Evolutionary conservation across 2,888 invertebrate genomes (phyloP), one percentile per base, ranked within the genome.

Genomic region (Campopleginae sp.): DNA sequence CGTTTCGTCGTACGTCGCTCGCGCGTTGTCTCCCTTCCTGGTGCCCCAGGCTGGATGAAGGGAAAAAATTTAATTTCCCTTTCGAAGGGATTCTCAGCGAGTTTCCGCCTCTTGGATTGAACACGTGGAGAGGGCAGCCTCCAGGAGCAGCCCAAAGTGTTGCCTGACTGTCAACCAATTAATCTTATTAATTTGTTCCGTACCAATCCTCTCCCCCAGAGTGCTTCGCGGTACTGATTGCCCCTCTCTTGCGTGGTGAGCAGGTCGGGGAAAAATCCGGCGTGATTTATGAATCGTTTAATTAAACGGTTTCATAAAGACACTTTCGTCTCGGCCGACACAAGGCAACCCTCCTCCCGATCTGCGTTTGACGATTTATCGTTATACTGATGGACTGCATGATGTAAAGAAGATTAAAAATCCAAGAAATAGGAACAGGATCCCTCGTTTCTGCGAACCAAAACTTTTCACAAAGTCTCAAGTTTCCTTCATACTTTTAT

Each of bases 181-280:
- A 92, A 92, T 92, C 92, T 92, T 92, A 92, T 92, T 92, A 92
- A 92, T 92, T 92, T 90, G 92, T 92, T 91, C 89, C 86, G 88
- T 84, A 85, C 87, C 87, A 75, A 86, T 77, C 75, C 71, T 38
- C 76, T 76, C 54, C 31, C 58, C 70, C 19, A 27, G 14, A 27
- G 58, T 44, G 8, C 27, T 54, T 66, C 78, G 31, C 38, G 33
- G 14, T 76, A 48, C 19, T 31, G 27, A n/a, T 31, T 31, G 33
- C 46, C 14, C n/a, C 75, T 54, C 42, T 38, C 27, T 68, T 46
- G 46, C 46, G 27, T 14, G 27, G 3, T 58, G 10, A 23, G 23
- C 27, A 58, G 58, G 14, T 58, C 27, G 58, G 58, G 5, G 27
- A 6, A 6, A 12, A 27, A 27, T 14, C 70, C n/a, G 44, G 61